These are phyloP conservation scores for Chrysoperla carnea DNA, from an alignment of 1,140 invertebrate species.

Conservation along the genomic window DNA sequence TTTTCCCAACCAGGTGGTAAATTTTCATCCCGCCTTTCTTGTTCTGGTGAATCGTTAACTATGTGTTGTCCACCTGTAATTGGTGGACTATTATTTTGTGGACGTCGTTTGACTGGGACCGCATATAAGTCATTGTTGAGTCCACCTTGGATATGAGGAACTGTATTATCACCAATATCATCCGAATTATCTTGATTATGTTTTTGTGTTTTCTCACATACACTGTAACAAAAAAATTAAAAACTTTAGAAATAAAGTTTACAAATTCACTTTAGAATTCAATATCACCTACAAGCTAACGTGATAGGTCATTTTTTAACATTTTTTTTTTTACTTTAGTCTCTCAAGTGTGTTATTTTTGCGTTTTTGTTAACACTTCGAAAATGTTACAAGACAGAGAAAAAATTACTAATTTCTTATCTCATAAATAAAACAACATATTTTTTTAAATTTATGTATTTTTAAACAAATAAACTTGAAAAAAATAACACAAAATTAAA, in stretches of 20 bases:
- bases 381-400: no score
- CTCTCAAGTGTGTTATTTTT: no score
- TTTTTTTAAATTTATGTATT: no score
- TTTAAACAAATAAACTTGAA: no score
- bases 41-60: slow-evolving; percentile 23
- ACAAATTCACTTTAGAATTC: not conserved
- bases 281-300: no score
- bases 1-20: slow-evolving; percentile 82
- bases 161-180: slow-evolving; percentile 29
- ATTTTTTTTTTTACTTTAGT: no score
- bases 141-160: slow-evolving; percentile 46
- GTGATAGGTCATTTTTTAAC: no score
- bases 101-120: slow-evolving; percentile 48
- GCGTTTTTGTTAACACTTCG: no score
- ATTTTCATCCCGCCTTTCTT: slow-evolving; percentile 26
- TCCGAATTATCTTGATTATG: slow-evolving; percentile 29
- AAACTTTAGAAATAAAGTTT: not conserved
- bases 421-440: no score
- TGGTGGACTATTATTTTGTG: slow-evolving; percentile 11
- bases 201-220: slow-evolving; percentile 30
- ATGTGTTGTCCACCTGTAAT: slow-evolving; percentile 21
- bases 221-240: slow-evolving; percentile 20
- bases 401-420: no score
- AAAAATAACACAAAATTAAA: no score
- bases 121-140: slow-evolving; percentile 59